These are phyloP conservation scores for Metopolophium dirhodum DNA, from an alignment of 1,140 invertebrate genomes.

Conservation along the genomic window DNA sequence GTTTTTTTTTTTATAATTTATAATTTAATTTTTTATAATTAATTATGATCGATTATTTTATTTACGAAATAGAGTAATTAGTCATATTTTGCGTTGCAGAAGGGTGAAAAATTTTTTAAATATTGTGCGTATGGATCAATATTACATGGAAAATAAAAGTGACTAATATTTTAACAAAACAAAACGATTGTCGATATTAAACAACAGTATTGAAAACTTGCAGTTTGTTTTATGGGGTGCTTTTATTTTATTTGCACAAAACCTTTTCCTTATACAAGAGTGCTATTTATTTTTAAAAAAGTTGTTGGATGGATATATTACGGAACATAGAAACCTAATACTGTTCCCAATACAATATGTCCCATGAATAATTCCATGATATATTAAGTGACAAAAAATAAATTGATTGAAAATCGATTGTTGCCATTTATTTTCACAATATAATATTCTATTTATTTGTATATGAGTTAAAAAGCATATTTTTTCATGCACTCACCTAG, in stretches of 20 bases:
- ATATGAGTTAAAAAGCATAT: neutral
- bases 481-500: neutral
- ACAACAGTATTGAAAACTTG: neutral
- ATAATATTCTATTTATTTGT: neutral
- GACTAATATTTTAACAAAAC: neutral
- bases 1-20: too few species aligned
- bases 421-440: neutral
- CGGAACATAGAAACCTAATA: neutral
- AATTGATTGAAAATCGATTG: constrained; percentile 29
- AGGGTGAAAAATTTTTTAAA: neutral
- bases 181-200: neutral
- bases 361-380: neutral
- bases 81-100: neutral
- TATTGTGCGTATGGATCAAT: neutral
- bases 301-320: neutral
- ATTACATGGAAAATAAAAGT: neutral
- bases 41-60: neutral
- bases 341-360: neutral
- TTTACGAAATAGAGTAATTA: neutral
- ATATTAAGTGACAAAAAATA: neutral
- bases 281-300: neutral
- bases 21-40: neutral
- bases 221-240: neutral
- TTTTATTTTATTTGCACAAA: constrained; percentile 29
- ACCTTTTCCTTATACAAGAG: neutral